Evolutionary conservation across 2,888 invertebrate genomes (phyloP), one percentile per base, ranked within the genome.

Genomic region (Standfussiana lucernea): DNA sequence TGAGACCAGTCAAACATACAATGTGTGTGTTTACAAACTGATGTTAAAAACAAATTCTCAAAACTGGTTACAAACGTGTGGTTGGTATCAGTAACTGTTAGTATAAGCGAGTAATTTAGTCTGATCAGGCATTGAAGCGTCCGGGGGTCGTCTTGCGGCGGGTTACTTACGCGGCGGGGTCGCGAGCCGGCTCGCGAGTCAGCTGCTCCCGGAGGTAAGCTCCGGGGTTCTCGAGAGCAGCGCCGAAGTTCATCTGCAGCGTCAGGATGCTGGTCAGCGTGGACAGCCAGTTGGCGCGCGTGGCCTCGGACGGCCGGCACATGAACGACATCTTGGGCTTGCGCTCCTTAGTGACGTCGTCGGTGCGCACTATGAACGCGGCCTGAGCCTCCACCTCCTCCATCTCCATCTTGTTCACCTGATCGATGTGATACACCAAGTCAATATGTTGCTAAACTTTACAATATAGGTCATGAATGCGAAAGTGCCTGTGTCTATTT

Each of bases 371-470:
- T 3, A 95, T 90, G 86, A 96, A 96, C 15, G 93, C 92, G 37
- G 89, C 92, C 73, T 88, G 92, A 72, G 90, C 90, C 42, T 94
- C 93, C 3, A 92, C 97, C 82, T 98, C 98, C 82, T 97, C 97
- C 91, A 99, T 94, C 73, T 97, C 97, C 99, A 99, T 99, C 96
- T 99, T 99, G 96, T 99, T 99, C 87, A 99, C 98, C 99, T 99
- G 92, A n/a, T 47, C 28, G 24, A 73, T 7, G 24, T 69, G 37
- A 61, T 50, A 62, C n/a, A 50, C 47, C 21, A 37, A 50, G 50
- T 85, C 32, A 82, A 64, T 85, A 47, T 28, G 1, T 8, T 70
- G 15, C 6, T 40, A 10, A 21, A 47, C 13, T 35, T 13, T 24
- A 13, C 8, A 75, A 10, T 10, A 24, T 28, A 28, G 3, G 37